These are phyloP conservation scores for Pristionchus fissidentatus DNA, from an alignment of 2,888 invertebrate species.

Conservation along the genomic window DNA sequence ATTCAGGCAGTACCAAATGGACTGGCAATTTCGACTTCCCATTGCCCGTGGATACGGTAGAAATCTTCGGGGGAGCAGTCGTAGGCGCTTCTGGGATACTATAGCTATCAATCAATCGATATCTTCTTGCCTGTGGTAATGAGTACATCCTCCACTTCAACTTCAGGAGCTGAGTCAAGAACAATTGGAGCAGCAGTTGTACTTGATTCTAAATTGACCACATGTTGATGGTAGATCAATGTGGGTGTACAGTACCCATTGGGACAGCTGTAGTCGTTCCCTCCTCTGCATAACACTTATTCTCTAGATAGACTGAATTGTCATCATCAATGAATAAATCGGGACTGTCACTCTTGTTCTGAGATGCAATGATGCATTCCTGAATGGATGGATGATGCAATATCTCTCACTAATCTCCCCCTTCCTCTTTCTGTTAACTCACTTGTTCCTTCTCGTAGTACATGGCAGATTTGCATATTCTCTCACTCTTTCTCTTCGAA, in stretches of 20 bases:
- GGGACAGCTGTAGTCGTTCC: conserved; percentile 47
- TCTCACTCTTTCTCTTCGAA: conserved; percentile 56
- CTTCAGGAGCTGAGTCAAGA: background rate
- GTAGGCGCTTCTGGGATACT: background rate
- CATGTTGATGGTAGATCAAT: too few relatives aligned
- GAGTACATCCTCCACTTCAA: background rate
- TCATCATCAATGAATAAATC: conserved; percentile 67
- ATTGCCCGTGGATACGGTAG: background rate
- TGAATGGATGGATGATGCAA: too few relatives aligned
- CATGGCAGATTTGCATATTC: conserved; percentile 65
- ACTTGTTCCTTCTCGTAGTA: conserved; percentile 67
- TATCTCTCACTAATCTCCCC: background rate
- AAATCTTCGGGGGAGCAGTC: background rate
- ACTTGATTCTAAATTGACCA: background rate
- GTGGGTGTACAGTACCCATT: background rate
- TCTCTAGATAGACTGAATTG: conserved; percentile 64
- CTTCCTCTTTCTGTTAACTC: background rate
- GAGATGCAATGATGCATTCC: conserved; percentile 68
- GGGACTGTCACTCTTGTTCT: conserved; percentile 60
- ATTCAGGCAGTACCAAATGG: conserved; percentile 16
- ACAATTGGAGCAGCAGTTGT: background rate
- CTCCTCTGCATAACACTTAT: conserved; percentile 56
- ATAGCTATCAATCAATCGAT: background rate
- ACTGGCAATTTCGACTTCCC: background rate
- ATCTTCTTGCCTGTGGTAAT: background rate